Evolutionary conservation across 2,113 vertebrate genomes (phyloP).

Genomic region (Antechinus stuartii): DNA sequence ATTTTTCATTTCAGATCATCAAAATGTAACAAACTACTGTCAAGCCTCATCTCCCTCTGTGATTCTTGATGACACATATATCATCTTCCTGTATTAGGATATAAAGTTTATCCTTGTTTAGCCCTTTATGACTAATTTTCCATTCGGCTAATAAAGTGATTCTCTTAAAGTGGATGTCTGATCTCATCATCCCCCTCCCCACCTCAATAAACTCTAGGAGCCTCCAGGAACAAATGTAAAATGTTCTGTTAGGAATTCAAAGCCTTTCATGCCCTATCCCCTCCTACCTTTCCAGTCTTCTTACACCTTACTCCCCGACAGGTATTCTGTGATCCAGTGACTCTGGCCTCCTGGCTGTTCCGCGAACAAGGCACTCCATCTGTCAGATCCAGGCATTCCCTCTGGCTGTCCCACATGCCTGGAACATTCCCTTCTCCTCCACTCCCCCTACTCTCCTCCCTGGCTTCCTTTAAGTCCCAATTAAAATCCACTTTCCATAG

Average conservation of each 20-base stretch:
- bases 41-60: not conserved
- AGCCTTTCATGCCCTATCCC: not conserved
- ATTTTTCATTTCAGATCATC: not conserved
- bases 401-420: not conserved
- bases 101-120: not conserved
- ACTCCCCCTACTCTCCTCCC: not conserved
- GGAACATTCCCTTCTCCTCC: not conserved
- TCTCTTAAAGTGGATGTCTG: not conserved
- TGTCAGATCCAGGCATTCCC: not conserved
- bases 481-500: not conserved
- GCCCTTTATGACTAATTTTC: not conserved
- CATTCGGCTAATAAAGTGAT: not conserved
- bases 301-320: not conserved
- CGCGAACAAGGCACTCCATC: not conserved
- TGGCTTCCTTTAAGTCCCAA: not conserved
- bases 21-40: not conserved
- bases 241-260: not conserved
- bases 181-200: not conserved
- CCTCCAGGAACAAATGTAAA: not conserved
- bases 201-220: not conserved
- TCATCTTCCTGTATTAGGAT: not conserved
- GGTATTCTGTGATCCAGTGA: not conserved
- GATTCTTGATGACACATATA: not conserved
- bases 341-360: not conserved
- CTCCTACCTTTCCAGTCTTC: slow-evolving; percentile 1